These are phyloP conservation scores for Otocyon megalotis DNA, from an alignment of 2,113 vertebrate species.

Conservation along the genomic window DNA sequence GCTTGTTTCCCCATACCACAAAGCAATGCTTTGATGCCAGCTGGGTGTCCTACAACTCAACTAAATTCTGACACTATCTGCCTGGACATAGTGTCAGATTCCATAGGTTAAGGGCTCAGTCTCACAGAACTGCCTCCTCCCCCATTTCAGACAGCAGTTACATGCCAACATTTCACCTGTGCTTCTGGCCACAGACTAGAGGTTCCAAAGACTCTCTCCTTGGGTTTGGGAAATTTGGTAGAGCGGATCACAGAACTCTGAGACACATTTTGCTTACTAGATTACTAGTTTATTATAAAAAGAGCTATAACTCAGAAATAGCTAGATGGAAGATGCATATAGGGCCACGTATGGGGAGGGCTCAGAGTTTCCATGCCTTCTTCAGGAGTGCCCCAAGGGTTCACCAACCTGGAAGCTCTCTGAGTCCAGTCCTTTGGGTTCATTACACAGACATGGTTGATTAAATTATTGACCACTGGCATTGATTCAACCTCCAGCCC, in stretches of 20 bases:
- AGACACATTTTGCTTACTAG: not conserved
- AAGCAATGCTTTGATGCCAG: not conserved
- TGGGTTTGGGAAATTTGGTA: not conserved
- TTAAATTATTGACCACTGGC: not conserved
- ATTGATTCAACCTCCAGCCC: not conserved
- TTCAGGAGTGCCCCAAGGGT: fast-evolving
- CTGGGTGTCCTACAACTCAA: not conserved
- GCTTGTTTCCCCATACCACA: no score
- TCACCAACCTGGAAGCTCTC: not conserved
- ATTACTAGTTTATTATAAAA: not conserved
- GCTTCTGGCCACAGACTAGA: not conserved
- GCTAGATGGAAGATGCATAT: not conserved
- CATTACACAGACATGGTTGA: not conserved
- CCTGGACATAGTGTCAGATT: not conserved
- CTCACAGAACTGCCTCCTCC: not conserved
- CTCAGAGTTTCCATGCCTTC: not conserved
- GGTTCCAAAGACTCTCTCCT: not conserved
- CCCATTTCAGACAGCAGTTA: not conserved
- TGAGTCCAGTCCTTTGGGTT: not conserved
- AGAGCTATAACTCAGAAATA: not conserved
- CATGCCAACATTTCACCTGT: not conserved
- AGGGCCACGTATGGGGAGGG: not conserved
- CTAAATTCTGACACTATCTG: not conserved
- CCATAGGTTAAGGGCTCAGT: not conserved
- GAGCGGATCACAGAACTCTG: not conserved